phyloP scores from a whole-genome alignment of 23 tunicate species.

The Oikopleura albicans region DNA sequence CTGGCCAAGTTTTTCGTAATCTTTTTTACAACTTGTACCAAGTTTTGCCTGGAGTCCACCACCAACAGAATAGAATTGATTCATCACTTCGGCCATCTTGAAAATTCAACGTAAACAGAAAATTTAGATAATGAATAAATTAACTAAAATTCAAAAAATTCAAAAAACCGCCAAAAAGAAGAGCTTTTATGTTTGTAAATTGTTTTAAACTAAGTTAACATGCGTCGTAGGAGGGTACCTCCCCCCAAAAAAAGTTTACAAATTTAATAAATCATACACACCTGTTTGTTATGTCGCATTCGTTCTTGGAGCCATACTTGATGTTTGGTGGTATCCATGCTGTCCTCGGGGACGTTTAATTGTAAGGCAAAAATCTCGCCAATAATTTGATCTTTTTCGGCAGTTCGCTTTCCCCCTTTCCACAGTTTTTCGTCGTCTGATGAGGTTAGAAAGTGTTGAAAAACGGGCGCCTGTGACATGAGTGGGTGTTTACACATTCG shows the following conservation, averaged over 20 bases:
- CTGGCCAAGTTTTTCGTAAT: slow-evolving; percentile 2
- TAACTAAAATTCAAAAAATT: no score
- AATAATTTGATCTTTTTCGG: slow-evolving; percentile 55
- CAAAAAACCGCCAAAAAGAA: no score
- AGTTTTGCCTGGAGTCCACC: background rate
- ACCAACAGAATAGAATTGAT: background rate
- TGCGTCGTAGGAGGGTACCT: no score
- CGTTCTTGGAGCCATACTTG: slow-evolving; percentile 11
- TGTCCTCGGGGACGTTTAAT: slow-evolving; percentile 30
- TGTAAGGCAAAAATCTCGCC: slow-evolving; percentile 45
- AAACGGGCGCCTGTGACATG: slow-evolving; percentile 39
- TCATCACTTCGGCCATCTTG: background rate
- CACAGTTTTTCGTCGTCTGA: slow-evolving; percentile 39
- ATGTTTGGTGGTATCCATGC: slow-evolving; percentile 19
- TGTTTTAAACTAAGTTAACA: no score
- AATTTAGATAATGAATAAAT: no score
- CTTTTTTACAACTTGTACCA: background rate
- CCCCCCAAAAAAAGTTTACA: no score
- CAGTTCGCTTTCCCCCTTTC: slow-evolving; percentile 74
- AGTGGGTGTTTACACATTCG: slow-evolving; percentile 74
- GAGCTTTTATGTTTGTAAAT: no score
- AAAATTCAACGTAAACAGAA: no score
- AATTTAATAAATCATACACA: no score
- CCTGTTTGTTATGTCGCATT: background rate
- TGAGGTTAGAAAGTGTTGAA: slow-evolving; percentile 54